A percentile compares a stretch with the other conserved stretches of the same genome.
Evolutionary conservation across 2,888 invertebrate genomes (phyloP).

Genomic region (Pyrocoelia pectoralis): DNA sequence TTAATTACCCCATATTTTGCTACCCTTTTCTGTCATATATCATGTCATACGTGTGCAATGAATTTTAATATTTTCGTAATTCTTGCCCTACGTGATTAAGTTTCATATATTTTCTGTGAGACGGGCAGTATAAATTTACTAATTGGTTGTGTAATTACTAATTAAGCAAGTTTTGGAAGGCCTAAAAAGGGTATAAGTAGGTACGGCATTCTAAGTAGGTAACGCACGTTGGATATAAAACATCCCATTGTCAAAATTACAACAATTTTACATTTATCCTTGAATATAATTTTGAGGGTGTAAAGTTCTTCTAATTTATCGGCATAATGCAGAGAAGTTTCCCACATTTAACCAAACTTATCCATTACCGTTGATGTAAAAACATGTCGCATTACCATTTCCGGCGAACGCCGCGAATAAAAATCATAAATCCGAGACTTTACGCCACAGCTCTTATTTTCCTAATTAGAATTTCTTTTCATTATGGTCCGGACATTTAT

Average conservation of each 20-base stretch:
- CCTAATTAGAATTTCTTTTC: conserved; percentile 51
- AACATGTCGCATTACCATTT: conserved; percentile 47
- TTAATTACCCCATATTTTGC: conserved; percentile 46
- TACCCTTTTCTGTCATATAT: conserved; percentile 46
- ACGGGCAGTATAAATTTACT: conserved; percentile 18
- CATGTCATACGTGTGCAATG: conserved; percentile 42
- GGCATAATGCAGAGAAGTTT: conserved; percentile 43
- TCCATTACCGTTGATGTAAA: conserved; percentile 47
- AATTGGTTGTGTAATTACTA: conserved; percentile 23
- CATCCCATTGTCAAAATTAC: conserved; percentile 35
- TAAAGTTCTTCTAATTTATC: conserved; percentile 44
- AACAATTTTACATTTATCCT: conserved; percentile 37
- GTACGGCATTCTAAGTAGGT: conserved; percentile 13
- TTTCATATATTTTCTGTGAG: conserved; percentile 19
- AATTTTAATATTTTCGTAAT: conserved; percentile 42
- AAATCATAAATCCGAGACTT: conserved; percentile 46
- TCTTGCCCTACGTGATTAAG: conserved; percentile 33
- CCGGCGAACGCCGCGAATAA: conserved; percentile 41
- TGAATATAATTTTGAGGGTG: conserved; percentile 35
- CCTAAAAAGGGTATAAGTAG: conserved; percentile 27
- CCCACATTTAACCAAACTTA: conserved; percentile 46
- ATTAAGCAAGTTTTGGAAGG: conserved; percentile 24
- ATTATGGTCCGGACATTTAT: conserved; percentile 48
- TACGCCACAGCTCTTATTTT: conserved; percentile 39
- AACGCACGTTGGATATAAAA: conserved; percentile 32